Evolutionary conservation across 2,113 vertebrate genomes (phyloP).

Genomic region (Calypte anna): DNA sequence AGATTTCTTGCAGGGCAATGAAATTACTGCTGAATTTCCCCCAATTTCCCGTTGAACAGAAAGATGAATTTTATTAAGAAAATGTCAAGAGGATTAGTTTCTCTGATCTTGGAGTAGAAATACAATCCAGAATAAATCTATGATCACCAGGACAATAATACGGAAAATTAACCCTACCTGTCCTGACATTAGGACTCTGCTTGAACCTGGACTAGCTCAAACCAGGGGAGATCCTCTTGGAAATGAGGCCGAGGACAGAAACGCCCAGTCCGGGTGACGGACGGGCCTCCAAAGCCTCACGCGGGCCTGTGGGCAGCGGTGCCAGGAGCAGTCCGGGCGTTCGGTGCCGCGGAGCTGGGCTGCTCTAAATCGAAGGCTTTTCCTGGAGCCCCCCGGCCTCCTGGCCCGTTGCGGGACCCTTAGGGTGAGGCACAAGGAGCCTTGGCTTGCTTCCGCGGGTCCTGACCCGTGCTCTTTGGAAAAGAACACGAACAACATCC

Average conservation of each 20-base stretch:
- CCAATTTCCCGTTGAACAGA: constrained; percentile 46
- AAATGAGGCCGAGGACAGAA: background rate
- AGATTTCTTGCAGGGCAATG: constrained; percentile 70
- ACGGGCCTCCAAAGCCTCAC: background rate
- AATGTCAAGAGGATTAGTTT: background rate
- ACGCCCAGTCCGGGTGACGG: rapidly evolving
- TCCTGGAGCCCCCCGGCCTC: background rate
- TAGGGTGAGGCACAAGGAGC: background rate
- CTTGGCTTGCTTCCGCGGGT: background rate
- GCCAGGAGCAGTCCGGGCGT: rapidly evolving
- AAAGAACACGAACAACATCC: background rate
- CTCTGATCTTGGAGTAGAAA: constrained; percentile 29
- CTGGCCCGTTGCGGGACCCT: background rate
- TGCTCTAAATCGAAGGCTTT: background rate
- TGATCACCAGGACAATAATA: constrained; percentile 22
- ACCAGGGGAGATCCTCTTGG: background rate
- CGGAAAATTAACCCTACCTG: background rate
- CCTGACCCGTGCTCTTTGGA: rapidly evolving
- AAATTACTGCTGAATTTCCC: constrained; percentile 61
- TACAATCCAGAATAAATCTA: constrained; percentile 21
- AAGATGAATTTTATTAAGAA: constrained; percentile 61
- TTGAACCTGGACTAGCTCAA: background rate
- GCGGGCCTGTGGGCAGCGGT: no score
- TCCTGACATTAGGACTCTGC: background rate
- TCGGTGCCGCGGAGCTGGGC: background rate